Percentiles rank a stretch among this genome's conserved stretches.
These are phyloP conservation scores for Octopus bimaculoides DNA, from an alignment of 1,140 invertebrate genomes.

Conservation along the genomic window DNA sequence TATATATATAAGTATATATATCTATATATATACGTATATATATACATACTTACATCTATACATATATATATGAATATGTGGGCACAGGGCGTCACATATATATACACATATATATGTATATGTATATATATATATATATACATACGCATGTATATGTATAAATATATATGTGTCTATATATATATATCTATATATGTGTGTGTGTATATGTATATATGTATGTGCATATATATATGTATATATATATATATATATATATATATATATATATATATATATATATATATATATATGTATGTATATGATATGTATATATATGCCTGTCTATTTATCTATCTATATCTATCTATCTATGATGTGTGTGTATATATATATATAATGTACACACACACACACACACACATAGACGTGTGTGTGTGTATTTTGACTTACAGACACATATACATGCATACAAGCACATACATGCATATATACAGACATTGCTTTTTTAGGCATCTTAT, in stretches of 20 bases:
- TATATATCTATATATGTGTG: background rate
- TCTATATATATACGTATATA: background rate
- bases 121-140: background rate
- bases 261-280: conserved; percentile 2
- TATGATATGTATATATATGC: background rate
- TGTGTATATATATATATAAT: background rate
- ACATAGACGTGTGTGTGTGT: background rate
- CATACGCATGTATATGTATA: background rate
- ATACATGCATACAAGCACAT: background rate
- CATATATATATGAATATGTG: background rate
- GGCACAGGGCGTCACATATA: background rate
- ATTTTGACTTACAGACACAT: background rate
- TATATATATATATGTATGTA: background rate
- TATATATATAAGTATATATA: background rate
- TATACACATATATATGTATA: background rate
- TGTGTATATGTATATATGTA: background rate
- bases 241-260: background rate
- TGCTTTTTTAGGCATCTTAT: too few species aligned
- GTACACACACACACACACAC: background rate
- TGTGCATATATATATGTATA: background rate
- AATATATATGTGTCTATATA: background rate
- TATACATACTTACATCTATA: background rate
- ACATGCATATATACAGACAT: background rate
- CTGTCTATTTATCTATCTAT: background rate
- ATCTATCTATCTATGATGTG: background rate